These are phyloP conservation scores for Nannoperca obscura DNA, from an alignment of 2,797 vertebrate species.

Conservation along the genomic window DNA sequence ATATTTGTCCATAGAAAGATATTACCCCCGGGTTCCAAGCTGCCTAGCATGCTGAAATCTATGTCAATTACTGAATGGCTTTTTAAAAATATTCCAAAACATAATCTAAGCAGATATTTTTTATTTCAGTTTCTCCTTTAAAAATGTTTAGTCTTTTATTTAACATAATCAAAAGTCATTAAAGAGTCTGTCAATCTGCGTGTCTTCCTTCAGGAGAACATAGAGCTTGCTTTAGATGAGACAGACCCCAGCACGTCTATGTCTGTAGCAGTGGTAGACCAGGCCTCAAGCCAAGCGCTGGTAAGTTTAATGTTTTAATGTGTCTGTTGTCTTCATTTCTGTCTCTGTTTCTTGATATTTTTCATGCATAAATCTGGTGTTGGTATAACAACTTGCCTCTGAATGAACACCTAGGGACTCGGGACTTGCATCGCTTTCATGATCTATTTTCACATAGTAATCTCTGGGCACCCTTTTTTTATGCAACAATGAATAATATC, in stretches of 20 bases:
- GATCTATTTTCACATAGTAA: slow-evolving; percentile 40
- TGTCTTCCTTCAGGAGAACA: slow-evolving; percentile 90
- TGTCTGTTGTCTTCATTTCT: slow-evolving; percentile 30
- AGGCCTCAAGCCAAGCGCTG: slow-evolving; percentile 94
- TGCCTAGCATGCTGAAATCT: background rate
- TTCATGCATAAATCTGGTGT: slow-evolving; percentile 8
- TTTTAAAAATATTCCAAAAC: background rate
- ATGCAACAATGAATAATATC: slow-evolving; percentile 33
- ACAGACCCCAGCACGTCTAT: slow-evolving; percentile 87
- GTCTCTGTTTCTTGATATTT: slow-evolving; percentile 2
- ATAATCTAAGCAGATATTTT: background rate
- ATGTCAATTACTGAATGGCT: background rate
- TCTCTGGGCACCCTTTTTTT: slow-evolving; percentile 19
- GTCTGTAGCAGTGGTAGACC: slow-evolving; percentile 92
- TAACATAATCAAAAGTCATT: slow-evolving; percentile 22
- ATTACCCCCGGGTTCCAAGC: background rate
- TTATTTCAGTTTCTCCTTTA: background rate
- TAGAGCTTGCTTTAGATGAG: slow-evolving; percentile 92
- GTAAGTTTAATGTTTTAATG: slow-evolving; percentile 81
- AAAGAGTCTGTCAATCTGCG: slow-evolving; percentile 58
- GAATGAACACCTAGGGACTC: slow-evolving; percentile 16
- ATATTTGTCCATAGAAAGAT: background rate
- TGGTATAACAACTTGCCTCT: slow-evolving; percentile 8
- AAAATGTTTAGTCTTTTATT: slow-evolving; percentile 2
- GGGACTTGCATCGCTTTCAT: slow-evolving; percentile 39